Evolutionary conservation across 2,888 invertebrate genomes (phyloP).

Genomic region (Himalopsyche kuldschensis): DNA sequence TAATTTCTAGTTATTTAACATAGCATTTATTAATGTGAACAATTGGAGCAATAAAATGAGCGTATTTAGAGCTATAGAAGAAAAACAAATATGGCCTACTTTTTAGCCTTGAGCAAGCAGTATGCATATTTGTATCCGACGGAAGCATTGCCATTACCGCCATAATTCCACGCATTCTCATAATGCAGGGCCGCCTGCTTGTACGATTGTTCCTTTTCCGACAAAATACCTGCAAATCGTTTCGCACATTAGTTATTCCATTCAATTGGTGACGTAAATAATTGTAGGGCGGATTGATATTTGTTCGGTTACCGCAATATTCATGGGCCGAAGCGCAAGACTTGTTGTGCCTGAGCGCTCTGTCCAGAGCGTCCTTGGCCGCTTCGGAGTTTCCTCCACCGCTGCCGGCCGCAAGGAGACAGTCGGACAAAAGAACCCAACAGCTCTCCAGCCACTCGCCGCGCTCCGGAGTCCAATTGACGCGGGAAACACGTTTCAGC

Average conservation of each 20-base stretch:
- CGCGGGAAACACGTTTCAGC: conserved; percentile 83
- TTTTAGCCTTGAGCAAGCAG: conserved; percentile 86
- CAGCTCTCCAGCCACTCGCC: conserved; percentile 94
- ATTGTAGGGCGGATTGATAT: not conserved
- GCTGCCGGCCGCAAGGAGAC: conserved; percentile 71
- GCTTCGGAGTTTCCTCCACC: conserved; percentile 28
- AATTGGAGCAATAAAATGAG: too few relatives aligned
- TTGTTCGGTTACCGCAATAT: conserved; percentile 57
- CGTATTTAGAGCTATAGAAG: too few relatives aligned
- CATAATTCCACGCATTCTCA: conserved; percentile 83
- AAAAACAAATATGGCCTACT: conserved; percentile 42
- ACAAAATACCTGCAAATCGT: conserved; percentile 68
- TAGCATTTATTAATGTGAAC: too few relatives aligned
- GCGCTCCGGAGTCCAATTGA: conserved; percentile 91
- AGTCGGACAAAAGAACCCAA: conserved; percentile 93
- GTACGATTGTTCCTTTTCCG: conserved; percentile 91
- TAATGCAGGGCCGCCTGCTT: conserved; percentile 82
- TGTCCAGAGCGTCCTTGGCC: conserved; percentile 78
- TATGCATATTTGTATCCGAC: conserved; percentile 93
- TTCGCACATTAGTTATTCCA: conserved; percentile 14
- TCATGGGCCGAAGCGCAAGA: conserved; percentile 92
- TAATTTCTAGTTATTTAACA: too few relatives aligned
- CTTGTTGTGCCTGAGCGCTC: conserved; percentile 79
- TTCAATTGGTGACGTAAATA: not conserved
- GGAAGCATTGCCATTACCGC: conserved; percentile 78